These are phyloP conservation scores for Lytechinus pictus DNA, from an alignment of 35 echinoderm and acorn worm species.

Conservation along the genomic window DNA sequence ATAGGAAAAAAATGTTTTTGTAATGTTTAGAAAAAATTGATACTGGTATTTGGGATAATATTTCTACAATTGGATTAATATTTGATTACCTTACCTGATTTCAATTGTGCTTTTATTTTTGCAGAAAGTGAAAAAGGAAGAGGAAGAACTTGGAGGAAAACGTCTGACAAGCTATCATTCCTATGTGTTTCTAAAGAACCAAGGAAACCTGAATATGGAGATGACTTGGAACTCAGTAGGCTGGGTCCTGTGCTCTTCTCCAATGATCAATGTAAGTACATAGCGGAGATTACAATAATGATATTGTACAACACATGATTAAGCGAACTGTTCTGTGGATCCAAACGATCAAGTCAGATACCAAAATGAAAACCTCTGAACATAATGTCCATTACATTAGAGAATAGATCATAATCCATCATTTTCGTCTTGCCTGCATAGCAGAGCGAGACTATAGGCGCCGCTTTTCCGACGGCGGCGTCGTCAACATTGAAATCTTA, in stretches of 20 bases:
- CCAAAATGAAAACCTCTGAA: too few relatives aligned
- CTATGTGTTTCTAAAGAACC: not conserved
- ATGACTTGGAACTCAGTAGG: not conserved
- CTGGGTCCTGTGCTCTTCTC: not conserved
- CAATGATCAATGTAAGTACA: not conserved
- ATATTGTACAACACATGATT: too few relatives aligned
- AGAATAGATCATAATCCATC: too few relatives aligned
- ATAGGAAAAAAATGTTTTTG: not conserved
- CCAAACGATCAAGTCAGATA: too few relatives aligned
- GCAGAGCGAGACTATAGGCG: too few relatives aligned
- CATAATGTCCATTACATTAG: too few relatives aligned
- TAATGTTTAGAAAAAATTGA: not conserved
- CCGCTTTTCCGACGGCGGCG: too few relatives aligned
- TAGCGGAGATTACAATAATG: not conserved
- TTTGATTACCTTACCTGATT: not conserved
- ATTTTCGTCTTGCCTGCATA: too few relatives aligned
- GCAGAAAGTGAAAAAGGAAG: slow-evolving; percentile 12
- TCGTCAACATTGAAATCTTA: too few relatives aligned
- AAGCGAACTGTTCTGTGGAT: too few relatives aligned
- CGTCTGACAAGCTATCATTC: slow-evolving; percentile 9
- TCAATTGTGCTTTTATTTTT: not conserved
- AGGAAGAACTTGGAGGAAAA: slow-evolving; percentile 33
- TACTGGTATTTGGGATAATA: not conserved
- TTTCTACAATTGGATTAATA: not conserved
- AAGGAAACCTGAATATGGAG: not conserved